Percentiles rank a stretch among this genome's conserved stretches.
phyloP scores from a whole-genome alignment of 2,888 invertebrate species.

The Ariolimax columbianus region DNA sequence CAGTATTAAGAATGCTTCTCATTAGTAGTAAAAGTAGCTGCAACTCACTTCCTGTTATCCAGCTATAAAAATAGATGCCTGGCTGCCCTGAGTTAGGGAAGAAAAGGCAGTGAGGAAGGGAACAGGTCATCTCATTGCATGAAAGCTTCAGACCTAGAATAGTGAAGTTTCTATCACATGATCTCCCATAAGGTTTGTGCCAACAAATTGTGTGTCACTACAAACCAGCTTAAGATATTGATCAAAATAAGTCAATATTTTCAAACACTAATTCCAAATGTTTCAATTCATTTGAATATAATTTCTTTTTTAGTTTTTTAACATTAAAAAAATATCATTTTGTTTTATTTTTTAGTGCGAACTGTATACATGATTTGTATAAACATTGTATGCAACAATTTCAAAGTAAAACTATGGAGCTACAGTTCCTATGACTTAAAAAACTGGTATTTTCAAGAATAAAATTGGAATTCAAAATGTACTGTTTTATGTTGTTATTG shows the following conservation, averaged over 20 bases:
- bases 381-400: slow-evolving; percentile 6
- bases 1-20: too few species aligned
- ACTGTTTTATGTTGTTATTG: not conserved
- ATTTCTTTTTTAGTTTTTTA: not conserved
- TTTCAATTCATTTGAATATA: not conserved
- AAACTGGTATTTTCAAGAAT: slow-evolving; percentile 4
- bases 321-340: not conserved
- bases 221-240: not conserved
- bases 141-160: too few species aligned
- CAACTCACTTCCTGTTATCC: too few species aligned
- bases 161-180: too few species aligned
- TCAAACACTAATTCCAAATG: not conserved
- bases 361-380: slow-evolving; percentile 5
- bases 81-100: too few species aligned
- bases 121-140: too few species aligned
- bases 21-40: too few species aligned
- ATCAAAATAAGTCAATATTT: not conserved
- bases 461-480: slow-evolving; percentile 2
- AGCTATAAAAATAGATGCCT: too few species aligned
- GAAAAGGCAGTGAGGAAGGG: too few species aligned
- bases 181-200: too few species aligned
- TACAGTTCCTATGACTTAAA: slow-evolving; percentile 38
- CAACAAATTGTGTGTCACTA: not conserved
- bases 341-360: slow-evolving; percentile 24
- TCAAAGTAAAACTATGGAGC: slow-evolving; percentile 36